phyloP scores from a whole-genome alignment of 2,113 vertebrate genomes.

The Catharus minimus region DNA sequence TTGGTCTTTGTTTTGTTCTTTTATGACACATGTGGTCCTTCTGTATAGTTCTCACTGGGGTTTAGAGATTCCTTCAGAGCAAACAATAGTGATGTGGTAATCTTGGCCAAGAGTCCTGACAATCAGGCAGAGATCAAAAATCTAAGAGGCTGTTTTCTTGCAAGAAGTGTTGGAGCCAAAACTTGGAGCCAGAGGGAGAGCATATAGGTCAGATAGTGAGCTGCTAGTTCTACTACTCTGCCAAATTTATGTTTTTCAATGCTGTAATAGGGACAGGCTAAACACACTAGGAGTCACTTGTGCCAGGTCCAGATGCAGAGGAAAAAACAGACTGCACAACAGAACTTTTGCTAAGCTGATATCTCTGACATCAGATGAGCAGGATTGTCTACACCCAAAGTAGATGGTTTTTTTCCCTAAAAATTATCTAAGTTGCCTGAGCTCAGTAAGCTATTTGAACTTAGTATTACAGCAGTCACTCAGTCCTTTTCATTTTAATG shows the following conservation, averaged over 20 bases:
- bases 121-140: neutral
- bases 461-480: neutral
- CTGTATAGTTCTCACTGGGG: neutral
- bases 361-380: neutral
- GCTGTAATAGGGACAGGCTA: neutral
- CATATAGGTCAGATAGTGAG: neutral
- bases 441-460: neutral
- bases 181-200: neutral
- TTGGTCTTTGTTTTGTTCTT: neutral
- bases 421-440: neutral
- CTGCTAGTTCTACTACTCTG: neutral
- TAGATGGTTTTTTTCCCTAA: neutral
- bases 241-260: neutral
- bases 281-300: neutral
- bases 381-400: neutral
- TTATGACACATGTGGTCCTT: neutral
- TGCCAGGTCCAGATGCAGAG: neutral
- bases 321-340: neutral
- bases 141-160: neutral
- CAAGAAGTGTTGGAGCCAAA: neutral
- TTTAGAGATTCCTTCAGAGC: neutral
- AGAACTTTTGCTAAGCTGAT: neutral
- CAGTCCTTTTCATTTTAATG: neutral
- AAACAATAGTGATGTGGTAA: neutral
- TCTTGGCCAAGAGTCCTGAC: neutral